Evolutionary conservation across 2,888 invertebrate genomes (phyloP), one percentile per base, ranked within the genome.

Genomic region (Drosophila colorata): DNA sequence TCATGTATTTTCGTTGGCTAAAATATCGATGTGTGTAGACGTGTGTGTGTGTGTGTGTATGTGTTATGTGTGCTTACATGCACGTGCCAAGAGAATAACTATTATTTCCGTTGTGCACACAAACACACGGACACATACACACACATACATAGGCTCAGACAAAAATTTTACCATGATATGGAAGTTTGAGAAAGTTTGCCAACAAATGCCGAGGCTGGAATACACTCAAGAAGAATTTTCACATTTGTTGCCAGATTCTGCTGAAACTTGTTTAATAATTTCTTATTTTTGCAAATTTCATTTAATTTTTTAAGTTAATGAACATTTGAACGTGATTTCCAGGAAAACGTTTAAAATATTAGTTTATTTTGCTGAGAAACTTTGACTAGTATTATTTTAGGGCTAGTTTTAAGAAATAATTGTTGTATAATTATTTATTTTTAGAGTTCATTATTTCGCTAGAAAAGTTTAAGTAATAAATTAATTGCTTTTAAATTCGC

Each of bases 81-180:
- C 87, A 81, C 81, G 69, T 84, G 81, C 66, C 82, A 65, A 63
- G 58, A 67, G 59, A 84, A 87, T 78, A 80, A 87, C 78, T 82
- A 80, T 73, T 69, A 83, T 75, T 80, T 85, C 64, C 75, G 38
- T 23, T 53, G 28, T 1, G 35, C 35, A 28, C 25, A 47, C 33
- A 63, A 25, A 58, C 67, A 60, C 11, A 33, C 25, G 60, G 35
- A 38, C 35, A 35, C 11, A 48, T 20, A 31, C 48, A 49, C 46
- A 67, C 56, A 67, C 31, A 33, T 53, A 47, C 3, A 63, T 31
- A 57, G 57, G 48, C 40, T 37, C 44, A 64, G 46, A 80, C 61
- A 67, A 51, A 80, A 64, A 59, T 60, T 70, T 55, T 40, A 41
- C 11, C 44, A 68, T 44, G 41, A 59, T 46, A 28, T 6, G 20